Base-by-base conservation (phyloP, 2,888 invertebrate species). In the Junonia oenone region DNA sequence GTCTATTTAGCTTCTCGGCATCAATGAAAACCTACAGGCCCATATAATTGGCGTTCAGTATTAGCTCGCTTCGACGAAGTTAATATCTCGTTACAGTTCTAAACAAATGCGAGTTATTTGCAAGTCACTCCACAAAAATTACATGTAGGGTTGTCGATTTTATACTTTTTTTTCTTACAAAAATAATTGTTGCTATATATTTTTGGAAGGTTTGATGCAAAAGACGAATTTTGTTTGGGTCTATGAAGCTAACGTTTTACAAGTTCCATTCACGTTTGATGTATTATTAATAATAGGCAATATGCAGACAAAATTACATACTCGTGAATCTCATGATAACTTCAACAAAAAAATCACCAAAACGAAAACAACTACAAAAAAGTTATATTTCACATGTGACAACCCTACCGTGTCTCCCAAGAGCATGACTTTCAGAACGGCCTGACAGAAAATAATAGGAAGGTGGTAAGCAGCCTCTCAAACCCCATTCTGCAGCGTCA, bases 101-200 rank as follows among this genome's bases (percentile, higher is more conserved):
- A 70, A 81, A 81, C 81, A 80, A 81, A 81, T 75, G 72, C 62
- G 63, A 65, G 60, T 62, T 65, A 68, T 70, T 56, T 64, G 83
- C 83, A 77, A 83, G 82, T 84, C 83, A 83, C 72, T 73, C 68
- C 66, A 63, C 71, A 75, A 80, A 78, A 80, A 82, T 76, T 76
- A 76, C 59, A 57, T 48, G 35, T 35, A 48, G 52, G 52, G 48
- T 45, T 56, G 56, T 27, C 27, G 2, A 13, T 11, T n/a, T 43
- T 38, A 8, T 9, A 38, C 17, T 38, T 9, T 38, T 38, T 15
- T 9, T 26, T 29, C 29, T 29, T 26, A 9, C 29, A 11, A 29
- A 8, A 2, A n/a, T n/a, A n/a, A n/a, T n/a, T n/a, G n/a, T n/a
- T 29, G 1, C 29, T 29, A 29, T 11, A 11, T 29, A 29, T 8